Conservation (phyloP, 2,888 invertebrate genomes). For the Sesia apiformis region DNA sequence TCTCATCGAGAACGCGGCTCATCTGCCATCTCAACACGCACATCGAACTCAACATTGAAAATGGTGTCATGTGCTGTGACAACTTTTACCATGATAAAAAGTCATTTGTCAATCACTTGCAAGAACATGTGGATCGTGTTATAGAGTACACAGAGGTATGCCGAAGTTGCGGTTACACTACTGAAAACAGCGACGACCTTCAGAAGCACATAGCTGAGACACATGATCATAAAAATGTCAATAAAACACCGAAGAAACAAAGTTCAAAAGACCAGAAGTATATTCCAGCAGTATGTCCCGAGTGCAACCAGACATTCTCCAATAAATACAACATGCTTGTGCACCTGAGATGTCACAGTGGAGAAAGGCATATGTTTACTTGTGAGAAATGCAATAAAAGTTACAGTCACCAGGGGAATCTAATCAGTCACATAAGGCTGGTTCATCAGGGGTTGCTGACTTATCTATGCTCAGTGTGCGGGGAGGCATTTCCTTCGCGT, state of each 20-base stretch:
- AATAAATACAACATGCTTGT: conserved; percentile 62
- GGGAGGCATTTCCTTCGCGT: conserved; percentile 60
- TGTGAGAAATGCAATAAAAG: conserved; percentile 59
- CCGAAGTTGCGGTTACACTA: conserved; percentile 28
- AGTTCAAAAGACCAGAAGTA: conserved; percentile 33
- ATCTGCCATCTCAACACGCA: conserved; percentile 42
- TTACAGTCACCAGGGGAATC: conserved; percentile 55
- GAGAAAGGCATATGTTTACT: conserved; percentile 14
- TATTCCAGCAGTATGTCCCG: conserved; percentile 55
- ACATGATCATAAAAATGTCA: conserved; percentile 13
- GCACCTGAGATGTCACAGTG: conserved; percentile 57
- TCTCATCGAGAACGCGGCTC: conserved; percentile 39
- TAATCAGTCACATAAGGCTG: conserved; percentile 50
- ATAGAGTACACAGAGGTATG: conserved; percentile 17
- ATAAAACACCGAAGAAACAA: conserved; percentile 10
- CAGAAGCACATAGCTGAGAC: conserved; percentile 19
- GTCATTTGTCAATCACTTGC: conserved; percentile 34
- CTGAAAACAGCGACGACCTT: conserved; percentile 14
- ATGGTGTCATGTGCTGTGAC: conserved; percentile 34
- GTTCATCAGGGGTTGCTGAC: conserved; percentile 56
- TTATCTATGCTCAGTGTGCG: conserved; percentile 54
- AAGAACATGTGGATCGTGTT: conserved; percentile 22
- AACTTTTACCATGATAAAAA: conserved; percentile 21
- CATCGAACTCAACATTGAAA: conserved; percentile 22
- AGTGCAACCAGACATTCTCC: conserved; percentile 61